Base-by-base conservation (phyloP, 2,113 vertebrate genomes). In the Phaethon lepturus region DNA sequence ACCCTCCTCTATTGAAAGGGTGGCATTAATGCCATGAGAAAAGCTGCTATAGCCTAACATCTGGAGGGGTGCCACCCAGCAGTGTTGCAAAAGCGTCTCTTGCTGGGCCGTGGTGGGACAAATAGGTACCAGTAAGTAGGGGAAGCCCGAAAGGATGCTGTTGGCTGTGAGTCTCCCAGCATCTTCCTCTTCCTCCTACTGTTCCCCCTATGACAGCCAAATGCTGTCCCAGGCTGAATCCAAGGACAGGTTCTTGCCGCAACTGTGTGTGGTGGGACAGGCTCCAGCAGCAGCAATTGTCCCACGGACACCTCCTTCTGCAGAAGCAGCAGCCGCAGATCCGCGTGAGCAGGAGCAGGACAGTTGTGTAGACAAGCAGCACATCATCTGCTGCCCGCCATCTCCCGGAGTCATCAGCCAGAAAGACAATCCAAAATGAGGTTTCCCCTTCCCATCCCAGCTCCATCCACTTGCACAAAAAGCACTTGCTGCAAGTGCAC, bases 351-450 rank as follows among this genome's bases (percentile, higher is more conserved):
- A 62, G 88, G 12, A 78, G 42, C 47, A 50, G 40, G 42, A 55
- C 4, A 24, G 53, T 3, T n/a, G 31, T 6, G 55, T 5, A 60
- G 47, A 84, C 45, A 60, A 55, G 45, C 47, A 67, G 22, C 0
- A 0, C 40, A 24, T 35, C 53, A 73, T 60, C 29, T 47, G 44
- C 59, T 66, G 58, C 47, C 45, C 2, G 38, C 1, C 0, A 0
- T 45, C 62, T 85, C 74, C 74, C 40, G 31, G 22, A 53, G n/a
- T 35, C 76, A 82, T 20, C 50, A 38, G 19, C 23, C 49, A 76
- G 68, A 80, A 85, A 66, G 58, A 60, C 22, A 38, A 24, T 13
- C 19, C n/a, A 17, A 66, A 71, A 22, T 0, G 3, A 52, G 53
- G 58, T 28, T 52, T 62, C 23, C 53, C 31, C n/a, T 60, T 72